phyloP scores from a whole-genome alignment of 2,888 invertebrate species.

The Dolomedes plantarius region DNA sequence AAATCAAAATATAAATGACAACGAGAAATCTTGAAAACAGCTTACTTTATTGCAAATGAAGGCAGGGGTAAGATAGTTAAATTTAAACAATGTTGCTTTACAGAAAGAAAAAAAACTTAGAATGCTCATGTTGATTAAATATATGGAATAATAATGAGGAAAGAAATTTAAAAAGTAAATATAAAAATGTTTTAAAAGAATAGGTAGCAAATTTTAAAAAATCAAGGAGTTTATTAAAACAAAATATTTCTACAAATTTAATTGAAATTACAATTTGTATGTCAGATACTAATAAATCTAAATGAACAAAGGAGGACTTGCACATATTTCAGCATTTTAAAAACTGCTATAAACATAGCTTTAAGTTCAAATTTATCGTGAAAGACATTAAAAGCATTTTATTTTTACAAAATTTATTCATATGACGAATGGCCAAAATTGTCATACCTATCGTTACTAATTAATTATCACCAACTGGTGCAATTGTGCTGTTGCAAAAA shows the following conservation, averaged over 20 bases:
- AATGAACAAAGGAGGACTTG: neutral
- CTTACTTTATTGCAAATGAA: too few relatives aligned
- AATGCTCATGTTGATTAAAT: too few relatives aligned
- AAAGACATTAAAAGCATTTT: neutral
- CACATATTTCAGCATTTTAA: neutral
- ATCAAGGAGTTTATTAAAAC: neutral
- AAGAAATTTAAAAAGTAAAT: too few relatives aligned
- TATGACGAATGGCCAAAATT: neutral
- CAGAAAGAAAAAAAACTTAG: too few relatives aligned
- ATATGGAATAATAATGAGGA: too few relatives aligned
- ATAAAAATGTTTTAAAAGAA: too few relatives aligned
- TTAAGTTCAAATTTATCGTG: neutral
- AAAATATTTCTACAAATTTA: neutral
- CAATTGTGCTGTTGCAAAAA: constrained; percentile 1
- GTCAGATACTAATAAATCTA: neutral
- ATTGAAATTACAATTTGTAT: neutral
- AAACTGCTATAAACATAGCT: neutral
- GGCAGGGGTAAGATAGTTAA: too few relatives aligned
- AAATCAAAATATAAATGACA: too few relatives aligned
- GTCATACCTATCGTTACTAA: neutral
- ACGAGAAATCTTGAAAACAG: too few relatives aligned
- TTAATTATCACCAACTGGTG: constrained; percentile 15
- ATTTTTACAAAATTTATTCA: neutral
- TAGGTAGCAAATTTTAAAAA: too few relatives aligned
- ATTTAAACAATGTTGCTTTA: too few relatives aligned